Conservation (phyloP, 30 jellyfish, hydroid and myxozoan genomes). For the Cassiopea andromeda region DNA sequence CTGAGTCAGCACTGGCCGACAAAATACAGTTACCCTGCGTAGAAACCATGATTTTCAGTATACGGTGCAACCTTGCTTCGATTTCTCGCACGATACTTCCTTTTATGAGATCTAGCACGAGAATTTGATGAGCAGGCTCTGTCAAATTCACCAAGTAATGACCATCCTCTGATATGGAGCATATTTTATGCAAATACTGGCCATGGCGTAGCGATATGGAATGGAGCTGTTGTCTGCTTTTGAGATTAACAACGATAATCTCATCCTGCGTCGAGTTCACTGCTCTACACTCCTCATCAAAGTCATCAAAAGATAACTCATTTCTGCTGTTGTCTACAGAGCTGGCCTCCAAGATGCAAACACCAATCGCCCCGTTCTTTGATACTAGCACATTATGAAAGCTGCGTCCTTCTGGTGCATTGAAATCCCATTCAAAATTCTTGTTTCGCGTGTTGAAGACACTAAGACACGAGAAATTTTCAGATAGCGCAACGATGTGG, state of each 20-base stretch:
- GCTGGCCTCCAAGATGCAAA: conserved; percentile 61
- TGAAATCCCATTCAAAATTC: conserved; percentile 68
- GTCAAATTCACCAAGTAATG: conserved; percentile 70
- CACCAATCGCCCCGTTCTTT: conserved; percentile 67
- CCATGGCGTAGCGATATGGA: conserved; percentile 37
- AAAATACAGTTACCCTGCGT: conserved; percentile 80
- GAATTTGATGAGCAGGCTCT: conserved; percentile 68
- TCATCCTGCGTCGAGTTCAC: conserved; percentile 33
- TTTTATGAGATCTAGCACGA: conserved; percentile 69
- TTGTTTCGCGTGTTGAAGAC: conserved; percentile 43
- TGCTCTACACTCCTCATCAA: background rate
- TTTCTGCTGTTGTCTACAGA: background rate
- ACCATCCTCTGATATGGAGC: conserved; percentile 85
- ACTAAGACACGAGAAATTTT: conserved; percentile 25
- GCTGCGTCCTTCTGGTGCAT: conserved; percentile 67
- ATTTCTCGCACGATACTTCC: conserved; percentile 67
- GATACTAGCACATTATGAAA: conserved; percentile 70
- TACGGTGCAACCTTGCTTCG: conserved; percentile 62
- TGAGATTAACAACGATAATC: conserved; percentile 59
- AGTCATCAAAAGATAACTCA: background rate
- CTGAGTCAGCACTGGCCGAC: conserved; percentile 73
- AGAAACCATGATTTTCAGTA: conserved; percentile 63
- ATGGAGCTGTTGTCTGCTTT: conserved; percentile 48
- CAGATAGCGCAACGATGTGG: conserved; percentile 51
- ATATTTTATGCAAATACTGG: conserved; percentile 45